These are phyloP conservation scores for Phalacrocorax brasilianus DNA, from an alignment of 2,113 vertebrate genomes.

Conservation along the genomic window DNA sequence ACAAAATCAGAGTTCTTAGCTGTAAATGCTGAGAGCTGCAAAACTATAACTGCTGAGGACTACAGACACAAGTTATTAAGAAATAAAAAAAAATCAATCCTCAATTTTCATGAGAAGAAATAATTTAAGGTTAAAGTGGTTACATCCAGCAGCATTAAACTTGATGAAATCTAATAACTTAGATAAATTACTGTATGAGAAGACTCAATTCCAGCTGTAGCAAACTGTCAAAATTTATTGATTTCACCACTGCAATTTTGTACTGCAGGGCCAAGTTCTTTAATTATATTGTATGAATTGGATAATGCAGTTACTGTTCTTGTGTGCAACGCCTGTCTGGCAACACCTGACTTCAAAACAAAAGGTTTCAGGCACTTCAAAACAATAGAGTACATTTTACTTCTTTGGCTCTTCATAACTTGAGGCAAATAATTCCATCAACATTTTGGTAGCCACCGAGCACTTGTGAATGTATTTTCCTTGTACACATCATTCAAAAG, in stretches of 20 bases:
- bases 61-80: neutral
- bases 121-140: neutral
- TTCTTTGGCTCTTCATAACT: neutral
- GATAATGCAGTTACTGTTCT: neutral
- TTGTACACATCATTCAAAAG: neutral
- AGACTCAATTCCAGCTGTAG: neutral
- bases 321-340: neutral
- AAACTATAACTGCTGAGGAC: neutral
- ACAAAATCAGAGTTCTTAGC: neutral
- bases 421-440: neutral
- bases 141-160: neutral
- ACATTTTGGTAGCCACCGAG: neutral
- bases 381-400: neutral
- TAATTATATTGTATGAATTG: neutral
- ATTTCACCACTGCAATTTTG: neutral
- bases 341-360: neutral
- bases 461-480: neutral
- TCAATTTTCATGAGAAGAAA: constrained; percentile 15
- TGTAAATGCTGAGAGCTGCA: neutral
- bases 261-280: neutral
- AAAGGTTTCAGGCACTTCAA: neutral
- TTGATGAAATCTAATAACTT: neutral
- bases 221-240: neutral
- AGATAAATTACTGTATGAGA: neutral
- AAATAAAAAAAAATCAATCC: neutral